phyloP scores from a whole-genome alignment of 2,113 vertebrate genomes.

The Irena cyanogastra region DNA sequence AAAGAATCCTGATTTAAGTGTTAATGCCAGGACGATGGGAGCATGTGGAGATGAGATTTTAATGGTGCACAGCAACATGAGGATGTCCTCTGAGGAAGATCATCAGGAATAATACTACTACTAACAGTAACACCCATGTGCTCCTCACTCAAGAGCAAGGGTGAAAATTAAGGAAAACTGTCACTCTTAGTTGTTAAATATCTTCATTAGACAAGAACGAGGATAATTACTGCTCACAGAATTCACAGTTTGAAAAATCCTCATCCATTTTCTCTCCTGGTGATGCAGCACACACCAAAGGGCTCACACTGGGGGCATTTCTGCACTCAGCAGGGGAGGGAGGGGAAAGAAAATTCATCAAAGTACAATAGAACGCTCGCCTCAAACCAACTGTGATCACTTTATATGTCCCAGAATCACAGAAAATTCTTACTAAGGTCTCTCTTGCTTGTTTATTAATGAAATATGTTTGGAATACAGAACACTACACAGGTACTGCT shows the following conservation, averaged over 20 bases:
- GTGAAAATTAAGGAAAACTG: background rate
- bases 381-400: background rate
- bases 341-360: background rate
- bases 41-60: background rate
- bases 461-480: background rate
- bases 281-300: background rate
- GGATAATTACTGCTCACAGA: background rate
- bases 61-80: background rate
- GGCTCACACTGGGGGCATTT: background rate
- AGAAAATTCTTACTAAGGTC: background rate
- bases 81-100: background rate
- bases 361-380: accelerated
- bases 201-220: background rate
- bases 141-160: background rate
- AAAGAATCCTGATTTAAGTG: background rate
- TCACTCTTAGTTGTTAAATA: background rate
- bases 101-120: accelerated
- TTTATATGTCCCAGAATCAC: background rate
- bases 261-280: background rate
- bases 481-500: background rate
- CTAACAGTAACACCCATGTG: background rate
- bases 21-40: background rate
- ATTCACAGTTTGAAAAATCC: background rate
- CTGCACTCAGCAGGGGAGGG: background rate
- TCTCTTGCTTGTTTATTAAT: background rate